A percentile compares a stretch with the other conserved stretches of the same genome.
Evolutionary conservation across 2,797 vertebrate genomes (phyloP).

Genomic region (Gallinago nigripennis): DNA sequence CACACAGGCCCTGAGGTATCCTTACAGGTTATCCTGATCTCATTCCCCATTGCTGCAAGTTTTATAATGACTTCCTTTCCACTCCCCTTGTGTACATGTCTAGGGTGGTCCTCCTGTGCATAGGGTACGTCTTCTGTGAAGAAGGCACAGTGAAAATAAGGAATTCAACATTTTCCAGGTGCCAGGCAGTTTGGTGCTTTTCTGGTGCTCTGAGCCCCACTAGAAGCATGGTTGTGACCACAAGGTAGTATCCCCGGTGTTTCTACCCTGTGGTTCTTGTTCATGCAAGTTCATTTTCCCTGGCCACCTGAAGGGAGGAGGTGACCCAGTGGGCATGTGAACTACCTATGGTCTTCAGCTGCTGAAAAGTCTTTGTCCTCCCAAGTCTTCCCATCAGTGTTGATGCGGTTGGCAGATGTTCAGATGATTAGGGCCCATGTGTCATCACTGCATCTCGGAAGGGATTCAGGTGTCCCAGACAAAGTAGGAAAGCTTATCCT

Average conservation of each 20-base stretch:
- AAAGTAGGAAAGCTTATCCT: not conserved
- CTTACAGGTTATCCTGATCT: not conserved
- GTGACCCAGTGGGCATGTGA: not conserved
- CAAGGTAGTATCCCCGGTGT: not conserved
- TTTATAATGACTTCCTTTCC: not conserved
- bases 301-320: not conserved
- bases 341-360: not conserved
- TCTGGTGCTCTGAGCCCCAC: not conserved
- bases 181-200: not conserved
- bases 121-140: not conserved
- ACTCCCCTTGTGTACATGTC: not conserved
- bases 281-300: not conserved
- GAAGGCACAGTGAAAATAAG: not conserved
- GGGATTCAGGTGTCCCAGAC: not conserved
- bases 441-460: not conserved
- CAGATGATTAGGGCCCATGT: not conserved
- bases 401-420: accelerated
- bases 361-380: not conserved
- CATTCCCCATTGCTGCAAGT: not conserved
- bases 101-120: accelerated
- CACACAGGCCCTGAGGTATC: not conserved
- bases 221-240: not conserved
- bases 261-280: not conserved
- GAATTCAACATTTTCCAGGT: not conserved
- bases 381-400: not conserved